A percentile compares a stretch with the other conserved stretches of the same genome.
Evolutionary conservation across 2,113 vertebrate species (phyloP).

Genomic region (Arvicanthis niloticus): DNA sequence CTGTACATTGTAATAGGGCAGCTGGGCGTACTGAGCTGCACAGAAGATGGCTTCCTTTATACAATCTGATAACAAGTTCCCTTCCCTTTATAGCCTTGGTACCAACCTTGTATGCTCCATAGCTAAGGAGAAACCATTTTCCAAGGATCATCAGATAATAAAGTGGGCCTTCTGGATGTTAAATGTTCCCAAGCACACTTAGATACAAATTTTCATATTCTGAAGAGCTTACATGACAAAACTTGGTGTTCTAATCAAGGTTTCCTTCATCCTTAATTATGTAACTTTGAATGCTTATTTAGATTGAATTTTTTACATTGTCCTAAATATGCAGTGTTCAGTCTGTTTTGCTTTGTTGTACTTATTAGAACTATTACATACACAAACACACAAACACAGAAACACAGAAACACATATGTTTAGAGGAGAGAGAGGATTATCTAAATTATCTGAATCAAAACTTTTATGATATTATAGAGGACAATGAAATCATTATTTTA

Average conservation of each 20-base stretch:
- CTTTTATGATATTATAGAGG: neutral
- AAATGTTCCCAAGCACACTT: neutral
- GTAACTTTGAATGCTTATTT: neutral
- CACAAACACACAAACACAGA: neutral
- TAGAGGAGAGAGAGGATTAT: neutral
- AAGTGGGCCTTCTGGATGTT: neutral
- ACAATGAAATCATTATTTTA: neutral
- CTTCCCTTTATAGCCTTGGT: neutral
- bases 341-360: neutral
- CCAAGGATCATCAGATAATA: neutral
- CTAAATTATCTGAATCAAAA: neutral
- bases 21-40: too few relatives aligned
- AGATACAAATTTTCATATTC: neutral
- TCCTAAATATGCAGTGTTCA: neutral
- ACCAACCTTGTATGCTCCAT: too few relatives aligned
- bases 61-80: neutral
- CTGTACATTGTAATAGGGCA: neutral
- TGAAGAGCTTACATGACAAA: neutral
- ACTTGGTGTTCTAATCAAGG: neutral
- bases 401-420: too few relatives aligned
- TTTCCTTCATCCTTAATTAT: neutral
- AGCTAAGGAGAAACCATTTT: neutral
- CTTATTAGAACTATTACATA: neutral
- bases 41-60: neutral
- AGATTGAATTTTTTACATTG: neutral